A percentile compares a stretch with the other conserved stretches of the same genome.
phyloP scores from a whole-genome alignment of 2,888 invertebrate genomes.

The Cremastinae sp. region DNA sequence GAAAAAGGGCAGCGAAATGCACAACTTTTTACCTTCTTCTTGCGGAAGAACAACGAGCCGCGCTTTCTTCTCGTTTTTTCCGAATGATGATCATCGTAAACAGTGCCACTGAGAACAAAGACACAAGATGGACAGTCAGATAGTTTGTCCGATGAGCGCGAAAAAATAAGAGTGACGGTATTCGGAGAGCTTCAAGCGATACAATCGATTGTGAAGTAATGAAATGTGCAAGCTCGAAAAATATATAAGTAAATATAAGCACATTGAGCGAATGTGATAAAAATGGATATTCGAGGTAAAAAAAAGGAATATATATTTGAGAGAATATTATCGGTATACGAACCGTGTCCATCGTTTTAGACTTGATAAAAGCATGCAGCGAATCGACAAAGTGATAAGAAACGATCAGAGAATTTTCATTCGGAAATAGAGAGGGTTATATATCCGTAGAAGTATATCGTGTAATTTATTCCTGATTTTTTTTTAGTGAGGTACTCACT shows the following conservation, averaged over 20 bases:
- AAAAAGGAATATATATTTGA: conserved; percentile 37
- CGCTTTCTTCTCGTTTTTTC: conserved; percentile 91
- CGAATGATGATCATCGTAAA: conserved; percentile 86
- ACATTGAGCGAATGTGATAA: conserved; percentile 63
- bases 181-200: conserved; percentile 76
- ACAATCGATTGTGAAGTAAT: conserved; percentile 33
- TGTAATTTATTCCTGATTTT: conserved; percentile 22
- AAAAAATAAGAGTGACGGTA: conserved; percentile 15
- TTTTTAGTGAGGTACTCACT: conserved; percentile 78
- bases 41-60: conserved; percentile 94
- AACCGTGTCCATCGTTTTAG: conserved; percentile 65
- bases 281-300: conserved; percentile 49
- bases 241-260: conserved; percentile 64
- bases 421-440: conserved; percentile 28
- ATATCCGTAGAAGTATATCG: background rate
- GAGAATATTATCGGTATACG: conserved; percentile 57
- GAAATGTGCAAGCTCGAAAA: conserved; percentile 55
- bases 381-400: conserved; percentile 21
- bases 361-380: conserved; percentile 44
- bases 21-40: conserved; percentile 87
- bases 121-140: conserved; percentile 8
- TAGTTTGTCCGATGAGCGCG: conserved; percentile 1
- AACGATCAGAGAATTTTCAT: conserved; percentile 18
- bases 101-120: conserved; percentile 69
- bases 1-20: background rate